These are phyloP conservation scores for Microcebus tavaratra DNA, from an alignment of 2,113 vertebrate genomes.

Conservation along the genomic window DNA sequence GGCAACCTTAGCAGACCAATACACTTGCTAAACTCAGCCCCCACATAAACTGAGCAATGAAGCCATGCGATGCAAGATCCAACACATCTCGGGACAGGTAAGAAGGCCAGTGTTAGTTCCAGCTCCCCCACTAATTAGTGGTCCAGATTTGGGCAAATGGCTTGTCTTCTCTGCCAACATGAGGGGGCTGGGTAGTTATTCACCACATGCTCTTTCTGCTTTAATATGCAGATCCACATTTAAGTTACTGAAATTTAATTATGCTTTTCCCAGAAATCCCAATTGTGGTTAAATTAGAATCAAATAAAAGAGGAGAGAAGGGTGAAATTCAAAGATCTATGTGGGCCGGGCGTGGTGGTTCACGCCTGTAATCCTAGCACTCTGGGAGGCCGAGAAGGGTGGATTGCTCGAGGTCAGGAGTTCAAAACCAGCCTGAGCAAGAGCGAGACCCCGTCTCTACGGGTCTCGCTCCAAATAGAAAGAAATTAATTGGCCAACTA, in stretches of 20 bases:
- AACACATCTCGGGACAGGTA: accelerated
- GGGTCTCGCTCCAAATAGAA: no score
- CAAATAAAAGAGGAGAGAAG: background rate
- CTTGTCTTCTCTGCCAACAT: background rate
- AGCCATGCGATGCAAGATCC: accelerated
- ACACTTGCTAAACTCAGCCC: background rate
- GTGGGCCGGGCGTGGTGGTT: background rate
- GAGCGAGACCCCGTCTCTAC: no score
- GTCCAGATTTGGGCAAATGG: background rate
- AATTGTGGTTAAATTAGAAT: background rate
- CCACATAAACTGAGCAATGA: background rate
- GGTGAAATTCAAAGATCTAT: background rate
- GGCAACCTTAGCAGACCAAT: background rate
- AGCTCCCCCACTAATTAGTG: background rate
- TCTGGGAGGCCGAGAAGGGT: no score
- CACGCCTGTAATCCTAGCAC: no score
- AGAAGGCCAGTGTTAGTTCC: background rate
- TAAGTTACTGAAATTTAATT: background rate
- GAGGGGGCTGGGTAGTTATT: background rate
- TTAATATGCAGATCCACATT: background rate
- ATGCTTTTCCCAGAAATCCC: background rate
- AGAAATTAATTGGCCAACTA: no score
- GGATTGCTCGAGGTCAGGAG: no score
- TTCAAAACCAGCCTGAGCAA: no score
- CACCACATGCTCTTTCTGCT: background rate